Conservation (phyloP, 2,797 vertebrate genomes). For the Anableps anableps region DNA sequence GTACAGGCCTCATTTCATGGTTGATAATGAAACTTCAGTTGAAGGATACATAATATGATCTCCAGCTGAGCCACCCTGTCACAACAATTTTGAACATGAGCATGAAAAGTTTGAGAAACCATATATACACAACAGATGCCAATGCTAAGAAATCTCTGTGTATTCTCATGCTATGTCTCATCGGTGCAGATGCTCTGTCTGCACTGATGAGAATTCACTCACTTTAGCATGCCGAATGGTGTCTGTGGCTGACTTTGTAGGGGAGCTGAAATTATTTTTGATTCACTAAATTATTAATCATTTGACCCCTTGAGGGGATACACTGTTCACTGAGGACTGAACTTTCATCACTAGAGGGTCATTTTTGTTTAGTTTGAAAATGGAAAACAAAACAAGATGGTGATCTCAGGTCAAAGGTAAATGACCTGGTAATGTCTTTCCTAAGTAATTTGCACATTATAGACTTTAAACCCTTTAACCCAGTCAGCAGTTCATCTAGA, state of each 20-base stretch:
- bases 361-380: no score
- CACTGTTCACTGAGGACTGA: not conserved
- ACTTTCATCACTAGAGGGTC: not conserved
- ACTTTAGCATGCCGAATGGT: not conserved
- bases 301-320: not conserved
- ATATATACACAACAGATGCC: not conserved
- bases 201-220: not conserved
- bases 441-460: not conserved
- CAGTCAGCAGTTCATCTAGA: no score
- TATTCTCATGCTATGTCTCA: not conserved
- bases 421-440: no score
- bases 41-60: no score
- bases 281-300: not conserved
- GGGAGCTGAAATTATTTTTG: not conserved
- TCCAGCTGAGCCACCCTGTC: no score
- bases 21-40: no score
- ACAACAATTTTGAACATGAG: not conserved
- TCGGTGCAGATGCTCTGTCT: not conserved
- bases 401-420: not conserved
- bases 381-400: not conserved
- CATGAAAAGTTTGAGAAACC: not conserved
- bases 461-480: not conserved
- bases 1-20: no score
- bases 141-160: not conserved
- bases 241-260: not conserved